Conservation (phyloP, 2,113 vertebrate genomes). For the Ceyx melanurus region DNA sequence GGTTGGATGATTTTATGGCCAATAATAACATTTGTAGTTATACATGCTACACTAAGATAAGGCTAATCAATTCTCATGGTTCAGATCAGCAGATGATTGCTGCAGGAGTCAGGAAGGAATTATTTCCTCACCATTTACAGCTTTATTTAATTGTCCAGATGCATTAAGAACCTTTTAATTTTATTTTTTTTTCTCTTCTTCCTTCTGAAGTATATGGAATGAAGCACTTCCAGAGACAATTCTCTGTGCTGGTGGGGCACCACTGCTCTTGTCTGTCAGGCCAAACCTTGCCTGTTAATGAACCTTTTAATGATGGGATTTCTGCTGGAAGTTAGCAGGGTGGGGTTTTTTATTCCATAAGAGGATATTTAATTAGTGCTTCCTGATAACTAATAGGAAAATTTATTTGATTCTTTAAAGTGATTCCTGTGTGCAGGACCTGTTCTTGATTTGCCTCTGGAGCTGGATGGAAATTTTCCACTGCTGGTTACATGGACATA, state of each 20-base stretch:
- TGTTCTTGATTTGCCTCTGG: neutral
- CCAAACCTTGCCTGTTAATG: neutral
- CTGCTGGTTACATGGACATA: neutral
- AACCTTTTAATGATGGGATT: neutral
- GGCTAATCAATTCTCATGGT: constrained; percentile 69
- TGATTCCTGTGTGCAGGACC: neutral
- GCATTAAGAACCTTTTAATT: constrained; percentile 70
- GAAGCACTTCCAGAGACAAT: neutral
- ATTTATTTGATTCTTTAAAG: neutral
- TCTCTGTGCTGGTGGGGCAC: neutral
- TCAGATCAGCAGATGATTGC: constrained; percentile 69
- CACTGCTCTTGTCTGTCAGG: neutral
- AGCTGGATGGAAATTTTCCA: neutral
- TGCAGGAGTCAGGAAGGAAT: constrained; percentile 65
- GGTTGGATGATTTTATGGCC: constrained; percentile 49
- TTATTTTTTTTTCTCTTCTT: neutral
- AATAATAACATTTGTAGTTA: constrained; percentile 65
- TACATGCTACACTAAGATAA: constrained; percentile 47
- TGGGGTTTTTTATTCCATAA: neutral
- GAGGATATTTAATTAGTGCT: neutral
- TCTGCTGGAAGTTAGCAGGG: neutral
- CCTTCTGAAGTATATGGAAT: constrained; percentile 33
- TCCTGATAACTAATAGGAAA: neutral
- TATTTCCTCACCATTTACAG: constrained; percentile 64
- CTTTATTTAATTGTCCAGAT: constrained; percentile 71